phyloP scores from a whole-genome alignment of 2,888 invertebrate genomes.

The Metopia argyrocephala region DNA sequence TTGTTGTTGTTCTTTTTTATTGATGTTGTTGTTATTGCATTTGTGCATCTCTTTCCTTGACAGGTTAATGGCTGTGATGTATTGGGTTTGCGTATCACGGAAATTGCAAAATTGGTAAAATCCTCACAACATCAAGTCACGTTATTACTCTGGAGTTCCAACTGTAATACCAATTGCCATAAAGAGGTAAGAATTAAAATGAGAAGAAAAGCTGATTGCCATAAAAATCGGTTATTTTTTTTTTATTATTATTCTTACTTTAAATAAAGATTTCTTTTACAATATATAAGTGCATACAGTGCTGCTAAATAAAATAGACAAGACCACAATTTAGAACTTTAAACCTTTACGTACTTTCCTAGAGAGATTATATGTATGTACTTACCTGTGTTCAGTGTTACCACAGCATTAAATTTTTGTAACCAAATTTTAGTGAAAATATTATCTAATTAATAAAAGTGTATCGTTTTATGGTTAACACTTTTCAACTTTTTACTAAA shows the following conservation, averaged over 20 bases:
- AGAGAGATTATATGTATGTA: no score
- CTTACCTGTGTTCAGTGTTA: no score
- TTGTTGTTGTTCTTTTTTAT: background rate
- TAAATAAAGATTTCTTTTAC: no score
- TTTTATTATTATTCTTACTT: background rate
- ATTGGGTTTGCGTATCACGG: slow-evolving; percentile 79
- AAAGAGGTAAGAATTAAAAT: slow-evolving; percentile 74
- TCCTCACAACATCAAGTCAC: slow-evolving; percentile 77
- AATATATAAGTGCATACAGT: no score
- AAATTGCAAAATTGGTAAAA: slow-evolving; percentile 80
- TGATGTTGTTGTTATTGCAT: slow-evolving; percentile 13
- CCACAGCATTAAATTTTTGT: no score
- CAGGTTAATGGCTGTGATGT: slow-evolving; percentile 82
- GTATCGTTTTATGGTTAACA: no score
- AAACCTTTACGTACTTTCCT: no score
- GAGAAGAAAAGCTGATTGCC: background rate
- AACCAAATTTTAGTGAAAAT: no score
- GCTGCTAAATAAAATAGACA: no score
- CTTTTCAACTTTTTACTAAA: no score
- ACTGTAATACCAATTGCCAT: slow-evolving; percentile 78
- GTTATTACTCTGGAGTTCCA: slow-evolving; percentile 80
- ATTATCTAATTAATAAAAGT: no score
- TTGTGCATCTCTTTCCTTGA: slow-evolving; percentile 48
- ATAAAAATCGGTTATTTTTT: background rate
- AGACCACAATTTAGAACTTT: no score